Conservation (phyloP, 2,888 invertebrate genomes). For the Melieria crassipennis region DNA sequence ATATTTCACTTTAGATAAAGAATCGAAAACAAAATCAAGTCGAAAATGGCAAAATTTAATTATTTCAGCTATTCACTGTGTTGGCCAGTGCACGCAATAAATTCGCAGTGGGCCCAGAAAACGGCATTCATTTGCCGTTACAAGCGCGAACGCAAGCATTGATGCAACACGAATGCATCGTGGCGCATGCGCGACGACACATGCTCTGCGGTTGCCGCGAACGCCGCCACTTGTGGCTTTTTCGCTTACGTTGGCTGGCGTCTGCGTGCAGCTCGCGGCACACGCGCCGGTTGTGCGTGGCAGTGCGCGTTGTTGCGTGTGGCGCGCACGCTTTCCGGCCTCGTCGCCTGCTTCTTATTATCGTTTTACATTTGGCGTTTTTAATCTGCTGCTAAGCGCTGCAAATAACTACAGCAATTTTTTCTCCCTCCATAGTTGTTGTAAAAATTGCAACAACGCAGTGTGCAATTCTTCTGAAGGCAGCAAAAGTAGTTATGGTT, state of each 20-base stretch:
- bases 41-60: no score
- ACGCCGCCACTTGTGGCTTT: constrained; percentile 9
- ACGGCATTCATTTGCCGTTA: neutral
- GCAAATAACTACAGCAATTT: no score
- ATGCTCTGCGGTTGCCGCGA: constrained; percentile 4
- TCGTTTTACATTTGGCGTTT: neutral
- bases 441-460: no score
- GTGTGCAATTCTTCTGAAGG: no score
- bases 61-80: no score
- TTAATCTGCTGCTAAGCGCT: no score
- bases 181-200: constrained; percentile 9
- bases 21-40: no score
- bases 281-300: neutral
- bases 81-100: no score
- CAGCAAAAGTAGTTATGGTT: no score
- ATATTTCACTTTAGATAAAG: no score
- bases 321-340: constrained; percentile 21
- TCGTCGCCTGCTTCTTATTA: constrained; percentile 12
- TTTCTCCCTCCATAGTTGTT: no score
- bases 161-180: neutral
- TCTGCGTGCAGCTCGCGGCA: neutral
- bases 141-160: neutral
- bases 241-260: constrained; percentile 1
- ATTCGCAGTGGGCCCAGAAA: no score
- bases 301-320: constrained; percentile 27